These are phyloP conservation scores for Drosophila siamana DNA, from an alignment of 2,888 invertebrate genomes.

Conservation along the genomic window DNA sequence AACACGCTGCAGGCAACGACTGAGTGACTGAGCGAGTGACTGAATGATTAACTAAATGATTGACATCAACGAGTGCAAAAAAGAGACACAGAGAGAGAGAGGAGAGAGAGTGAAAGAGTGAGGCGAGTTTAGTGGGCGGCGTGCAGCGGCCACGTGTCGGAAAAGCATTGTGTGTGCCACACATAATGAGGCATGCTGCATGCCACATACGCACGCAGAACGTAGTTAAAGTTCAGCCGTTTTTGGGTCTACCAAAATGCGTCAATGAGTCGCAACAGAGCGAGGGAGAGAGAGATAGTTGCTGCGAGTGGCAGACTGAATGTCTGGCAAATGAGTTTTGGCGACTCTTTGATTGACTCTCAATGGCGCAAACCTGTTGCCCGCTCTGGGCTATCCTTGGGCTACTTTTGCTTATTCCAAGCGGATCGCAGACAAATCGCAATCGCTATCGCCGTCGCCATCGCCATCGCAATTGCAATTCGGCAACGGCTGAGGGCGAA, in stretches of 20 bases:
- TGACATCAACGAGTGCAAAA: too few species aligned
- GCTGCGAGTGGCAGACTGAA: neutral
- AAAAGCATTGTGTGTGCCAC: constrained; percentile 34
- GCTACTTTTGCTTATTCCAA: constrained; percentile 30
- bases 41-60: constrained; percentile 13
- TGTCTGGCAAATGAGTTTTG: constrained; percentile 44
- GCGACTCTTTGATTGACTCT: constrained; percentile 16
- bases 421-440: constrained; percentile 12
- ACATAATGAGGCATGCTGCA: constrained; percentile 32
- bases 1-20: constrained; percentile 34
- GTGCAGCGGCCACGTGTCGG: constrained; percentile 42
- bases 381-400: constrained; percentile 22
- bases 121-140: too few species aligned
- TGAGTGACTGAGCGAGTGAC: neutral
- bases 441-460: constrained; percentile 33
- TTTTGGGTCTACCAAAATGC: constrained; percentile 52
- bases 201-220: constrained; percentile 21
- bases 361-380: constrained; percentile 56
- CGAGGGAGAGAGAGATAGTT: neutral
- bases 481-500: constrained; percentile 13
- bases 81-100: too few species aligned
- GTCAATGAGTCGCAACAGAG: constrained; percentile 57
- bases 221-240: constrained; percentile 6
- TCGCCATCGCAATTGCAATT: constrained; percentile 24
- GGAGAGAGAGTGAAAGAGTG: neutral